These are phyloP conservation scores for Florisuga fusca DNA, from an alignment of 2,797 vertebrate genomes.

Conservation along the genomic window DNA sequence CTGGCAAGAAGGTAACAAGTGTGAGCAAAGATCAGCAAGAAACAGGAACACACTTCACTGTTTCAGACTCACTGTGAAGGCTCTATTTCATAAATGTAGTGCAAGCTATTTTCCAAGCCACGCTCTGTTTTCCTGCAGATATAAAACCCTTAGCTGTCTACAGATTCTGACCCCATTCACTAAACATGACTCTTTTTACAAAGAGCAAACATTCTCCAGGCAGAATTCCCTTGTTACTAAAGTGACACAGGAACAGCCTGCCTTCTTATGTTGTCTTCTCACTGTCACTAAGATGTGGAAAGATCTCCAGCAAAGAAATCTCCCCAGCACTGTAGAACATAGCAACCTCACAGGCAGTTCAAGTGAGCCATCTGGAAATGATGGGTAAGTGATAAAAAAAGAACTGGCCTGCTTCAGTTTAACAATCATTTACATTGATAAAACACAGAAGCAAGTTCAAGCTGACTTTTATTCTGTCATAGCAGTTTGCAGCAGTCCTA, in stretches of 20 bases:
- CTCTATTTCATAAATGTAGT: not conserved
- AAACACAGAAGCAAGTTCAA: not conserved
- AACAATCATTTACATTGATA: conserved; percentile 7
- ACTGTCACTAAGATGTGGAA: conserved; percentile 14
- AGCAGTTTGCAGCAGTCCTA: not conserved
- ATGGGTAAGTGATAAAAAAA: not conserved
- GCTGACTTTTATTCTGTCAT: not conserved
- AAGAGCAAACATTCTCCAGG: conserved; percentile 10
- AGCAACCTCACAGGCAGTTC: conserved; percentile 5
- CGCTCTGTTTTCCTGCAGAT: not conserved
- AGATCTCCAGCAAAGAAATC: not conserved
- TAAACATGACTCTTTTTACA: not conserved
- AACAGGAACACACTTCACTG: not conserved
- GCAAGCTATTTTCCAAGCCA: not conserved
- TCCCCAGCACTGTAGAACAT: not conserved
- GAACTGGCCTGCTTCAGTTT: not conserved
- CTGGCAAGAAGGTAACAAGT: not conserved
- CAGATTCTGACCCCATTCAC: conserved; percentile 7
- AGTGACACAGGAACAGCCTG: conserved; percentile 10
- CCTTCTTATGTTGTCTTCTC: conserved; percentile 35
- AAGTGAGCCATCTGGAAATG: conserved; percentile 32
- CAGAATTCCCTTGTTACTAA: conserved; percentile 43
- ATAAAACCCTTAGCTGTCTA: not conserved
- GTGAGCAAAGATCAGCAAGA: not conserved
- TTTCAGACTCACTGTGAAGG: not conserved